Percentiles rank a stretch among this genome's conserved stretches.
Conservation (phyloP, 2,113 vertebrate genomes). For the Neogobius melanostomus region DNA sequence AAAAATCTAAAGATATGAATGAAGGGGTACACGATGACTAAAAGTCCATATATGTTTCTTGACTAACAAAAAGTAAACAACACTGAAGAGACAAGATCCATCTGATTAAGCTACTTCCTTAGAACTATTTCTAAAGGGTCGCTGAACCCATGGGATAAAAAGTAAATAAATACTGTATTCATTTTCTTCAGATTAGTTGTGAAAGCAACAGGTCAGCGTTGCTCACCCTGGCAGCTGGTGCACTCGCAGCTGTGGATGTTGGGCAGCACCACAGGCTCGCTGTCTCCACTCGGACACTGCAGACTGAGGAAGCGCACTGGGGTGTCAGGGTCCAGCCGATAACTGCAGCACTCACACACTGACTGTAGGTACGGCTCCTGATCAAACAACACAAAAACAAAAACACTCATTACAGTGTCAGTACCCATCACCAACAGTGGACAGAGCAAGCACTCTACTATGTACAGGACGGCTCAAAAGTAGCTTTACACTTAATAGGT, state of each 20-base stretch:
- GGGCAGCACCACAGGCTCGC: constrained; percentile 82
- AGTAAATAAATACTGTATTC: not conserved
- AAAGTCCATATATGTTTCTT: no score
- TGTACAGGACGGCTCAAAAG: no score
- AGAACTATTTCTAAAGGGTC: no score
- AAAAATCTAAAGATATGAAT: no score
- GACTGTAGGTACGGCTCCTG: constrained; percentile 89
- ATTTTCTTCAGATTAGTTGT: not conserved
- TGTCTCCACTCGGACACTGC: constrained; percentile 73
- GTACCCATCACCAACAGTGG: no score
- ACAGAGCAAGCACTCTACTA: no score
- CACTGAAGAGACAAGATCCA: no score
- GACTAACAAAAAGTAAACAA: no score
- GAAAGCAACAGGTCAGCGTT: constrained; percentile 6
- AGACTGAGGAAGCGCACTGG: constrained; percentile 85
- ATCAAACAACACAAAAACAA: not conserved
- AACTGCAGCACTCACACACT: constrained; percentile 87
- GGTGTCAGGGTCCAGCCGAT: constrained; percentile 80
- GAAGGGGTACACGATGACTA: no score
- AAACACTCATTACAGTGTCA: not conserved
- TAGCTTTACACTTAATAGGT: no score
- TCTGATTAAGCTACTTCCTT: no score
- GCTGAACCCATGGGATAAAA: constrained; percentile 2
- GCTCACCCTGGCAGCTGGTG: constrained; percentile 85
- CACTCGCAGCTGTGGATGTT: constrained; percentile 89